Conservation (phyloP, 2,797 vertebrate species). For the Artibeus lituratus region DNA sequence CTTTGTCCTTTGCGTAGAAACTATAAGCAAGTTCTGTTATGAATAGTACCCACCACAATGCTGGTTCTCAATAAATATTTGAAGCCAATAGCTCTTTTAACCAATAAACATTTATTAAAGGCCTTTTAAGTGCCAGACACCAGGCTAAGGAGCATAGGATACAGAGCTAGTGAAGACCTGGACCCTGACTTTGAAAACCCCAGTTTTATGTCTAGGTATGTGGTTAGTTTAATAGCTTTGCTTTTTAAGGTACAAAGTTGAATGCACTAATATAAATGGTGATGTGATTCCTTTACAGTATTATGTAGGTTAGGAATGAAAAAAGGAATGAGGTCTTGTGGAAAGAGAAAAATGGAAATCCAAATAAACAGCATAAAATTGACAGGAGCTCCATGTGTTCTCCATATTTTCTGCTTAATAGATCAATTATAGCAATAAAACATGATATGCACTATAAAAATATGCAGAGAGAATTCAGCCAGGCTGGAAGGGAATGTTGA, state of each 20-base stretch:
- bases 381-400: conserved; percentile 55
- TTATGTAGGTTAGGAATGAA: not conserved
- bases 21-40: conserved; percentile 17
- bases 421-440: conserved; percentile 71
- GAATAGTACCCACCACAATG: not conserved
- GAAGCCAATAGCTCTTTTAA: not conserved
- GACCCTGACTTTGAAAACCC: not conserved
- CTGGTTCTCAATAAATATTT: conserved; percentile 2
- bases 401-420: conserved; percentile 67
- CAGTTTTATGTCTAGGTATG: not conserved
- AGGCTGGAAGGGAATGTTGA: conserved; percentile 52
- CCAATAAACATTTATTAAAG: not conserved
- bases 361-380: conserved; percentile 67
- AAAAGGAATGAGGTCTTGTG: not conserved
- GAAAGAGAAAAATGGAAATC: conserved; percentile 55
- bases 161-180: conserved; percentile 27
- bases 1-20: conserved; percentile 1
- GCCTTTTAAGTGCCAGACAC: not conserved
- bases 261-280: not conserved
- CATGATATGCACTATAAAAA: conserved; percentile 60
- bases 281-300: not conserved
- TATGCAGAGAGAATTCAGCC: conserved; percentile 41
- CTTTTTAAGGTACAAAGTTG: not conserved
- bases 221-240: not conserved
- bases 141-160: not conserved